Evolutionary conservation across 2,888 invertebrate species (phyloP).

Genomic region (Lathronympha strigana): DNA sequence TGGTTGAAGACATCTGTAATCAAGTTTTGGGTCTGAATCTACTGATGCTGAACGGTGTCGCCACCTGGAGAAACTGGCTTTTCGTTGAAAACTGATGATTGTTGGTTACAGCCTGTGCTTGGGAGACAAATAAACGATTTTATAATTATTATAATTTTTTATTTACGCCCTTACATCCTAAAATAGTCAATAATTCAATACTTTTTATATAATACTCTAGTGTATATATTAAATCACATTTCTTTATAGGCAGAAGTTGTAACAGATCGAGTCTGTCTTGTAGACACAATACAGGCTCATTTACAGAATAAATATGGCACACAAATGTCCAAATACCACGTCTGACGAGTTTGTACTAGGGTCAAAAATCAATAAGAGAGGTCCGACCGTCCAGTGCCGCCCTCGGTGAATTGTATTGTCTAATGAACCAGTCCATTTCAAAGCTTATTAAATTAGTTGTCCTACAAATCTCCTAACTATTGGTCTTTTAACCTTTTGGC

Average conservation of each 20-base stretch:
- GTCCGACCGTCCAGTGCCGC: too few relatives aligned
- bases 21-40: constrained; percentile 10
- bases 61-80: background rate
- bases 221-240: constrained; percentile 31
- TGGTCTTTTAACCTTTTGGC: too few relatives aligned
- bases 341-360: too few relatives aligned
- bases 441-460: too few relatives aligned
- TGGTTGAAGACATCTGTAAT: constrained; percentile 23
- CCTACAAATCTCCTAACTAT: too few relatives aligned
- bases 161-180: constrained; percentile 20
- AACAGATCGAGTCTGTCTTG: background rate
- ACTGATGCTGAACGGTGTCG: constrained; percentile 22
- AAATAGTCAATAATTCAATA: constrained; percentile 8
- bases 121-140: constrained; percentile 30
- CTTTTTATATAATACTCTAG: background rate
- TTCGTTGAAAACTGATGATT: background rate
- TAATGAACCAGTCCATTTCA: too few relatives aligned
- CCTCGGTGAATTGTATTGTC: too few relatives aligned
- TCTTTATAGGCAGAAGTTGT: constrained; percentile 24
- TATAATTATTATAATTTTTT: constrained; percentile 12
- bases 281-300: background rate
- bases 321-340: background rate
- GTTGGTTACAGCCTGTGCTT: background rate
- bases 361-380: too few relatives aligned
- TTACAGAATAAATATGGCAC: background rate